phyloP scores from a whole-genome alignment of 2,113 vertebrate genomes.

The Galeopterus variegatus region DNA sequence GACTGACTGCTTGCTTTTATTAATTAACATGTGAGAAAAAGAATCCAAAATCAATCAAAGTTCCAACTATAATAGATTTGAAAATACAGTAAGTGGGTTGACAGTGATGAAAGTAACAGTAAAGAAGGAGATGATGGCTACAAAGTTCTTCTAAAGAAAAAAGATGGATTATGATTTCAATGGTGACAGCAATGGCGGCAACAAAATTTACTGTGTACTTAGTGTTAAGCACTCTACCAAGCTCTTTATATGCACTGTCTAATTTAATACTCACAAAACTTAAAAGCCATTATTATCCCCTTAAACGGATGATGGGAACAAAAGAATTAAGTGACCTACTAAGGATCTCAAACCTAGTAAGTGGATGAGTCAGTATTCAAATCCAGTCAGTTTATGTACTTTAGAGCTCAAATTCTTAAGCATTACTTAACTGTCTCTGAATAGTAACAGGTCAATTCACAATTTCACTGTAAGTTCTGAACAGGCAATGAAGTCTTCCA shows the following conservation, averaged over 20 bases:
- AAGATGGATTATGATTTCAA: not conserved
- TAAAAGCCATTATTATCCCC: constrained; percentile 29
- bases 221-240: not conserved
- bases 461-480: not conserved
- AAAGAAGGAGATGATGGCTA: not conserved
- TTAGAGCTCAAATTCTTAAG: constrained; percentile 29
- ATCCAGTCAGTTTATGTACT: not conserved
- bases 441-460: not conserved
- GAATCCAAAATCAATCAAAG: constrained; percentile 19
- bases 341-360: constrained; percentile 2
- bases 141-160: constrained; percentile 4
- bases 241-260: not conserved
- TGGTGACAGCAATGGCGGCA: not conserved
- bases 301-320: not conserved
- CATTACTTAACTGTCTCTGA: constrained; percentile 7
- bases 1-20: constrained; percentile 1
- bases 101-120: not conserved
- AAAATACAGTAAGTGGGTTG: not conserved
- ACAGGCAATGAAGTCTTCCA: not conserved
- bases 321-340: not conserved
- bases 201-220: not conserved
- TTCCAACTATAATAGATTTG: not conserved
- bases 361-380: not conserved
- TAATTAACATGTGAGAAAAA: constrained; percentile 32
- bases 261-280: constrained; percentile 46